phyloP scores from a whole-genome alignment of 2,888 invertebrate species.

The Zaprionus lineosus region DNA sequence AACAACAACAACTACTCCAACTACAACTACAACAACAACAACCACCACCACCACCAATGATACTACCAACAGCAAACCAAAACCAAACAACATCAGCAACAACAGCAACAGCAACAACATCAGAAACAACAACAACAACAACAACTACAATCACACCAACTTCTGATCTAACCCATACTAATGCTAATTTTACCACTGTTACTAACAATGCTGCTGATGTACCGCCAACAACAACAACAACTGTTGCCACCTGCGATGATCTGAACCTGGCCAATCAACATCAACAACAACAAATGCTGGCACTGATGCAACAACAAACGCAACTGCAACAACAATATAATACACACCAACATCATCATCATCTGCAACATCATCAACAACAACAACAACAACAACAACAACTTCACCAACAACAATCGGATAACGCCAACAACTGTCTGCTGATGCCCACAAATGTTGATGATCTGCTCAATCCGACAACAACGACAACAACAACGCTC shows the following conservation, averaged over 20 bases:
- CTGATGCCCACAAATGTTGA: constrained; percentile 36
- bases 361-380: constrained; percentile 60
- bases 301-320: constrained; percentile 78
- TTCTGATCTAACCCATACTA: constrained; percentile 78
- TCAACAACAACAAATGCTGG: constrained; percentile 79
- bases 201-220: constrained; percentile 78
- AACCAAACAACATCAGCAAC: constrained; percentile 38
- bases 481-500: constrained; percentile 37
- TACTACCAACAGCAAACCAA: constrained; percentile 42
- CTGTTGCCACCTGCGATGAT: constrained; percentile 39
- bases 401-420: constrained; percentile 56
- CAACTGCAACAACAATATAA: constrained; percentile 79
- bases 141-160: constrained; percentile 50
- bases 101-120: constrained; percentile 32
- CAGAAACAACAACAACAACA: constrained; percentile 37
- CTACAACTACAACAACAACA: too few relatives aligned
- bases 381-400: constrained; percentile 67
- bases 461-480: constrained; percentile 34
- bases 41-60: constrained; percentile 35
- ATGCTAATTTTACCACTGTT: constrained; percentile 80
- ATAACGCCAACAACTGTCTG: constrained; percentile 51
- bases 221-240: too few relatives aligned
- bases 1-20: constrained; percentile 34
- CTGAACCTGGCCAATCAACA: constrained; percentile 34
- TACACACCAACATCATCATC: constrained; percentile 38